Base-by-base conservation (phyloP, 2,113 vertebrate species). In the Oncorhynchus kisutch region DNA sequence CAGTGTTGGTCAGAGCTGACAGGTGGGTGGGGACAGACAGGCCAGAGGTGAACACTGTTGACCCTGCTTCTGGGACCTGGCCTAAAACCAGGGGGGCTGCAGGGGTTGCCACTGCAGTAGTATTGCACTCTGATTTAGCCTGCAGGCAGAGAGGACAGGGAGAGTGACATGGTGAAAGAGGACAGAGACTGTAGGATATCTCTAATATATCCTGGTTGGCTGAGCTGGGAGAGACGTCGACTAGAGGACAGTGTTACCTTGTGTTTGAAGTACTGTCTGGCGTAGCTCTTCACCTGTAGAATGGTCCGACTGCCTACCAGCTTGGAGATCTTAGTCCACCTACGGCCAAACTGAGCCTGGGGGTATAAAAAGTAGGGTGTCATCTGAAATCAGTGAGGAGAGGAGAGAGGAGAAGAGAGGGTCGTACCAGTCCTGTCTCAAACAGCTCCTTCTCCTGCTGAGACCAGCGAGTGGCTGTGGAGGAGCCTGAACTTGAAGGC, bases 241-340 rank as follows among this genome's bases (percentile, higher is more conserved):
- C 51, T 5, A 57, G 11, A 72, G 16, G 25, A 18, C 22, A 65
- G 22, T 57, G 79, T 88, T 90, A 99, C 98, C 96, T 98, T 97
- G 83, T 97, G 96, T 92, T 95, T 98, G 29, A 97, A 97, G 83
- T 97, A 97, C 57, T 99, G 97, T 69, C 95, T 91, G 48, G 97
- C 97, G 3, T 95, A 98, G 88, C 94, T 97, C 91, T 97, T 99
- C 1, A 99, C 98, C 85, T 99, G 98, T 9, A 99, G 93, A 64
- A 99, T 95, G 0, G 94, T 96, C 7, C 97, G 96, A 69, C 94
- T 98, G 77, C 95, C 93, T 16, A 99, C 92, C 78, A 98, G 20
- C 83, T 95, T 96, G 24, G 97, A 93, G 64, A 99, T 97, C 90
- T 98, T 99, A 0, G 97, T 99, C 97, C 98, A 99, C 29, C 97